phyloP scores from a whole-genome alignment of 2,888 invertebrate species.

The Mesodorylaimus sp. region DNA sequence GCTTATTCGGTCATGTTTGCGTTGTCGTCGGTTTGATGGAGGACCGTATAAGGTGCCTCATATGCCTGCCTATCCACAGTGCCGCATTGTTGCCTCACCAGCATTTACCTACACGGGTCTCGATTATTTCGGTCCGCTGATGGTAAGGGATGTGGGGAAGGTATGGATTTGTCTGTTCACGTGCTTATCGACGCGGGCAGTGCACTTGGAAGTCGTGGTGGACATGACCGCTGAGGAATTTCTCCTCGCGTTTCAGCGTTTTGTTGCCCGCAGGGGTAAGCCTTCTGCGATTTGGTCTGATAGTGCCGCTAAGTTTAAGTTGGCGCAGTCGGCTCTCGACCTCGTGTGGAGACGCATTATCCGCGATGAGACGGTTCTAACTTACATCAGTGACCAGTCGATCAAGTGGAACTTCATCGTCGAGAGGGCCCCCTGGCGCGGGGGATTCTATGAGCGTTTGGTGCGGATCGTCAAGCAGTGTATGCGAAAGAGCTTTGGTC shows the following conservation, averaged over 20 bases:
- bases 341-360: conserved; percentile 12
- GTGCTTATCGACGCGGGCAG: conserved; percentile 29
- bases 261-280: conserved; percentile 25
- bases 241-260: conserved; percentile 23
- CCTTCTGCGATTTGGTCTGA: conserved; percentile 28
- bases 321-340: conserved; percentile 25
- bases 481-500: no score
- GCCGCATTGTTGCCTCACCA: no score
- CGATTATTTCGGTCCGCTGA: conserved; percentile 31
- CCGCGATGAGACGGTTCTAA: no score
- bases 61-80: no score
- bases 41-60: no score
- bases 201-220: conserved; percentile 30
- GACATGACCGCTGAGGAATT: conserved; percentile 23
- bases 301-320: conserved; percentile 31
- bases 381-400: conserved; percentile 5
- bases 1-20: no score
- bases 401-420: conserved; percentile 30
- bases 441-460: conserved; percentile 34
- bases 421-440: conserved; percentile 33
- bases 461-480: conserved; percentile 28
- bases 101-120: conserved; percentile 19
- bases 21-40: no score
- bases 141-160: conserved; percentile 19
- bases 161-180: conserved; percentile 29